Conservation (phyloP, 2,113 vertebrate species). For the Aegotheles bennettii region DNA sequence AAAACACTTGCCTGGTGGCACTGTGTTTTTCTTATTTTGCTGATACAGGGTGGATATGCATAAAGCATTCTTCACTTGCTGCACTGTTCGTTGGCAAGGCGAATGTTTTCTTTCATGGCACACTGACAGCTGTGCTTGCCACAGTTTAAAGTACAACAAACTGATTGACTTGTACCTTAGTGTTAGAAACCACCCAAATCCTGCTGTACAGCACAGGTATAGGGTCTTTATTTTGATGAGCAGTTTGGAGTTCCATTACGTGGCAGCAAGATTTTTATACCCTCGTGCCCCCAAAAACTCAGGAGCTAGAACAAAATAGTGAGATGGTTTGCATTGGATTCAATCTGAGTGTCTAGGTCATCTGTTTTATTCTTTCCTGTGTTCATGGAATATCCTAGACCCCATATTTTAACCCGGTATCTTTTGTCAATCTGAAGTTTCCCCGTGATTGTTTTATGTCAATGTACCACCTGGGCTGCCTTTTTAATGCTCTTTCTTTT, state of each 20-base stretch:
- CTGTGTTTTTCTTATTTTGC: background rate
- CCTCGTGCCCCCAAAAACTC: background rate
- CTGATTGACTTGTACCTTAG: constrained; percentile 72
- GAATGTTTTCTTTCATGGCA: constrained; percentile 78
- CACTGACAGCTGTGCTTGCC: constrained; percentile 75
- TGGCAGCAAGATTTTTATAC: background rate
- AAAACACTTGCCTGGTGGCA: background rate
- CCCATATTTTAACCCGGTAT: background rate
- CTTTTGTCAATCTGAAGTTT: background rate
- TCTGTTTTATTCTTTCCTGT: background rate
- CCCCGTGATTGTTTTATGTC: background rate
- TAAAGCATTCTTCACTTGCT: constrained; percentile 70
- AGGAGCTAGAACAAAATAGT: background rate
- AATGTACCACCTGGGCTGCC: background rate
- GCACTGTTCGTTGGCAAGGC: constrained; percentile 74
- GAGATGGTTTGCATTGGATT: background rate
- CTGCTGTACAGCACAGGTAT: background rate
- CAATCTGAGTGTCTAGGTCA: background rate
- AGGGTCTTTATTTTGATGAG: background rate
- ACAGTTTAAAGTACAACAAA: constrained; percentile 82
- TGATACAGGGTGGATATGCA: background rate
- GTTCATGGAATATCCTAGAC: background rate
- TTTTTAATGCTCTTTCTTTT: background rate
- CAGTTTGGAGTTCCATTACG: background rate
- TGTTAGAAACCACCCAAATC: background rate